A percentile compares a stretch with the other conserved stretches of the same genome.
These are phyloP conservation scores for Chaunax sp. DNA, from an alignment of 2,797 vertebrate genomes.

Conservation along the genomic window DNA sequence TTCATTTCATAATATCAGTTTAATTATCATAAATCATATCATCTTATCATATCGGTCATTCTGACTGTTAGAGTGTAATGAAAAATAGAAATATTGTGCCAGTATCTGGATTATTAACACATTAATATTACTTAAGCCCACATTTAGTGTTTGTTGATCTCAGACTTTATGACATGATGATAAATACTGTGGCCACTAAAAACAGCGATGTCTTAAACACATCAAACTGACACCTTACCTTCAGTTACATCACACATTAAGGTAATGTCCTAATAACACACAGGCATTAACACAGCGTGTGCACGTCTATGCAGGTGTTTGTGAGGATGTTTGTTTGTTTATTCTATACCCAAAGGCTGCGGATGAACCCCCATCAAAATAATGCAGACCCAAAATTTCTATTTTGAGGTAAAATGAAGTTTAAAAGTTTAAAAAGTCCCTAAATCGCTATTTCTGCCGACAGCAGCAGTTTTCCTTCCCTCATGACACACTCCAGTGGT, in stretches of 20 bases:
- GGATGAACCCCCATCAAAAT: slow-evolving; percentile 30
- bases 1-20: too few species aligned
- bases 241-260: not conserved
- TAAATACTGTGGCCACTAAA: too few species aligned
- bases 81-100: too few species aligned
- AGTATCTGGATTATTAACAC: too few species aligned
- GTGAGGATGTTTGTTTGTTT: slow-evolving; percentile 17
- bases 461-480: slow-evolving; percentile 59
- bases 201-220: too few species aligned
- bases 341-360: slow-evolving; percentile 28
- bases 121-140: too few species aligned
- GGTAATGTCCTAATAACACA: not conserved
- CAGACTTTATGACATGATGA: too few species aligned
- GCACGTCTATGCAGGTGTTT: not conserved
- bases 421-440: slow-evolving; percentile 61
- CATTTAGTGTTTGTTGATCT: too few species aligned
- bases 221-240: too few species aligned
- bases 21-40: too few species aligned
- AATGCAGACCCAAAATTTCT: slow-evolving; percentile 32
- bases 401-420: slow-evolving; percentile 53
- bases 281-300: not conserved
- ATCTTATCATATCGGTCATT: too few species aligned
- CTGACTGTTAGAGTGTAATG: too few species aligned
- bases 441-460: slow-evolving; percentile 50
- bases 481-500: not conserved